Conservation (phyloP, 2,113 vertebrate genomes). For the Vombatus ursinus region DNA sequence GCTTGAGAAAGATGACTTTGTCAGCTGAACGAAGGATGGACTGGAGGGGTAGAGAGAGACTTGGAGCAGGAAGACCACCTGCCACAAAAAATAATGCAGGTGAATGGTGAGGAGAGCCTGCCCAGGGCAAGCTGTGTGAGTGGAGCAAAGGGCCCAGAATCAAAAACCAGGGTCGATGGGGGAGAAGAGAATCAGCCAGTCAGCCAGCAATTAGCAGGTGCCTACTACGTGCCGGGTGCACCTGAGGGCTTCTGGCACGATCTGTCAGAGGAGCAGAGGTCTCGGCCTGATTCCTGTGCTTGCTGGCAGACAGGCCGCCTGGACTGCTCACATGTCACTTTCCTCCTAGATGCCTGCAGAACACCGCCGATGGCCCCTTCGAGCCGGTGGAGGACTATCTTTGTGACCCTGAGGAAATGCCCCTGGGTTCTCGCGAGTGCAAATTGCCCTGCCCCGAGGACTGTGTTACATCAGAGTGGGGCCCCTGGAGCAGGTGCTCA, state of each 20-base stretch:
- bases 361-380: conserved; percentile 95
- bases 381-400: conserved; percentile 96
- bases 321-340: background rate
- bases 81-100: background rate
- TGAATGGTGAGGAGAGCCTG: background rate
- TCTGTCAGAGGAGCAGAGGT: no score
- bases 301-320: background rate
- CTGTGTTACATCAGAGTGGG: conserved; percentile 97
- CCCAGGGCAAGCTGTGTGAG: no score
- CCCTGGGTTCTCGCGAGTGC: conserved; percentile 93
- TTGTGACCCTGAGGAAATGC: conserved; percentile 98
- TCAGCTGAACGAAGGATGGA: background rate
- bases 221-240: no score
- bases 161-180: background rate
- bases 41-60: background rate
- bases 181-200: background rate
- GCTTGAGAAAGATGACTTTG: background rate
- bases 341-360: conserved; percentile 95
- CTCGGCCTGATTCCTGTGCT: no score
- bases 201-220: background rate
- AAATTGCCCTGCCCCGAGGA: conserved; percentile 95
- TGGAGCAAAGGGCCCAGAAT: no score
- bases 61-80: background rate
- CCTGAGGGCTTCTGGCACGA: background rate
- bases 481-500: conserved; percentile 91